Base-by-base conservation (phyloP, 2,888 invertebrate species). In the Hypercompe scribonia region DNA sequence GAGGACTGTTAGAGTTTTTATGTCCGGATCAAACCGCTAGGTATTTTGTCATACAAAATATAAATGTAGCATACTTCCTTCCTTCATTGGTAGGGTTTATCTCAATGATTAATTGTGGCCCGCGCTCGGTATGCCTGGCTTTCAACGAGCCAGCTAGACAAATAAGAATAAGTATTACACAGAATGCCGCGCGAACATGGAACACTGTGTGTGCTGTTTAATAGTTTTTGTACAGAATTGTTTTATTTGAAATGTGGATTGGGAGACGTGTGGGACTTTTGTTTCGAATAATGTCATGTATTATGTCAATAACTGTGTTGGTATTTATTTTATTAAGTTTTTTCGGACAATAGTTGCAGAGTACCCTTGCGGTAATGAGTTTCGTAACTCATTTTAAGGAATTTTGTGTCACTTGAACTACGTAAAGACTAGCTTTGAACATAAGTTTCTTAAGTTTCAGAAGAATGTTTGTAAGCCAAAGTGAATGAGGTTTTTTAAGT, bases 1-100 rank as follows among this genome's bases (percentile, higher is more conserved):
- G 85, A 84, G 88, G 89, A 87, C 88, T 88, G 94, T 92, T 93
- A 91, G 93, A 95, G 92, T 95, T 95, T 95, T 95, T 95, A 93
- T 91, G 93, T 93, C 92, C 93, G 94, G 94, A 94, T 95, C 95
- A 95, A 95, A 95, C 94, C 90, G 93, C 91, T 90, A 92, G 93
- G 94, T 93, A 95, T 95, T 95, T 95, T 95, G 95, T 95, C 95
- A 95, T 93, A 95, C 95, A 95, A 94, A 95, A 95, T 95, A 95
- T 95, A 95, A 95, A 95, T 91, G 94, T 94, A 89, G 93, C 93
- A 87, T 85, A 93, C 93, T 95, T 95, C 95, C 94, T 95, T 95
- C 95, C 95, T 92, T 93, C 95, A 95, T 95, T 93, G 94, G 93
- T 86, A 89, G 90, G 90, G 92, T 91, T 93, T 95, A 95, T 95